Base-by-base conservation (phyloP, 2,888 invertebrate genomes). In the Brenthis ino region DNA sequence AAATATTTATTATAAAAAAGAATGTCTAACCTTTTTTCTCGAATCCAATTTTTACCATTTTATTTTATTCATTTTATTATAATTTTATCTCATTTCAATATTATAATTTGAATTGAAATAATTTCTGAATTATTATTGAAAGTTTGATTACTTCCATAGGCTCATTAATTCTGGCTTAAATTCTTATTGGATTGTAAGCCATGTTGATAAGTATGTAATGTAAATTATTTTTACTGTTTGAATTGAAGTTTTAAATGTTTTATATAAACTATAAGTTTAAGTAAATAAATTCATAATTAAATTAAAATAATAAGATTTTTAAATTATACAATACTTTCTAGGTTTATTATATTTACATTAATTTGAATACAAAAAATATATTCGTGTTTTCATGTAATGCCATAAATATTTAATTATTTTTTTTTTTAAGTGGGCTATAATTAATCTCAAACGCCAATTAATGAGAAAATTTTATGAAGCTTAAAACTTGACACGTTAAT, bases 391-490 rank as follows among this genome's bases (percentile, higher is more conserved):
- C 2, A 43, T 11, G 37, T 43, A 43, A 8, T 43, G 2, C 37
- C 6, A 2, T 37, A 8, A 37, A 8, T 37, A 8, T 20, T 20
- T 20, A 20, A 20, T 20, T 20, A 20, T n/a, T n/a, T n/a, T n/a
- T n/a, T n/a, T n/a, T n/a, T 20, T 20, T 1, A 20, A 20, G 20
- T 20, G 20, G 20, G 20, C 20, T 20, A 20, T 53, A 67, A 67
- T 67, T 55, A 67, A 60, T 55, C 55, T 60, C 55, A 11, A 47
- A 13, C 4, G 60, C 60, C 60, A 67, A 66, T 60, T 66, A 66
- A 60, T 47, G 53, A 24, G 58, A 66, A 60, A 54, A 55, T 58
- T 60, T 60, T 58, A 53, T 51, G 47, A 57, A 48, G 66, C 48
- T 54, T 66, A 14, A 66, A 43, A 54, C 28, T 54, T 54, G 54